phyloP scores from a whole-genome alignment of 2,888 invertebrate genomes.

The Drosophila anomalipes region DNA sequence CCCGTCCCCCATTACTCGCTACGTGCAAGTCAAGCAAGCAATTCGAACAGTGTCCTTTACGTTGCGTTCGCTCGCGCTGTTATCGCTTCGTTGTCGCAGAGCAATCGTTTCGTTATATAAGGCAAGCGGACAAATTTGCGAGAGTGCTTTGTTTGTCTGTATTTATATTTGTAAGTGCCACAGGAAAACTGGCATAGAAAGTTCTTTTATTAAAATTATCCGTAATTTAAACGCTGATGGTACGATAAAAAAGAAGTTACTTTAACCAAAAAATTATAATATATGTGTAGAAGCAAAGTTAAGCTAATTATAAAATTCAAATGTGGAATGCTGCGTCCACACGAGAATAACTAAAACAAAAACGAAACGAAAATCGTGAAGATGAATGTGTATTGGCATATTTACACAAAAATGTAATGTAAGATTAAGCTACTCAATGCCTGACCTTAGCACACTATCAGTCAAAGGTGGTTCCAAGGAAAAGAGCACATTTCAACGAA shows the following conservation, averaged over 20 bases:
- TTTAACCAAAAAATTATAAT: neutral
- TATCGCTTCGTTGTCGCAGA: constrained; percentile 7
- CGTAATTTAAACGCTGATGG: constrained; percentile 10
- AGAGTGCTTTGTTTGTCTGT: constrained; percentile 24
- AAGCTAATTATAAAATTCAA: neutral
- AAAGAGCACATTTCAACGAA: constrained; percentile 1
- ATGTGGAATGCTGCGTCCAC: constrained; percentile 13
- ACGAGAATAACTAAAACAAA: neutral
- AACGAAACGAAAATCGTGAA: constrained; percentile 26
- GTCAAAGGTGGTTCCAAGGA: constrained; percentile 1
- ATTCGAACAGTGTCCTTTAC: constrained; percentile 16
- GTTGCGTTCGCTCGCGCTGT: constrained; percentile 1
- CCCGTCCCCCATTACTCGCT: neutral
- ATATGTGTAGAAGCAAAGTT: neutral
- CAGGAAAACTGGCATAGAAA: constrained; percentile 43
- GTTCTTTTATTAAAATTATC: constrained; percentile 4
- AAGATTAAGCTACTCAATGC: neutral
- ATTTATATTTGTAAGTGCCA: constrained; percentile 9
- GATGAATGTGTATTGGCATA: neutral
- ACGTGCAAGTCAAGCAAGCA: constrained; percentile 20
- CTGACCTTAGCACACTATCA: neutral
- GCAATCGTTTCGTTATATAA: constrained; percentile 51
- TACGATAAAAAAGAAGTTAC: neutral
- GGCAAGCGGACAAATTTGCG: constrained; percentile 30
- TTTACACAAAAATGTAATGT: neutral